A percentile compares a stretch with the other conserved stretches of the same genome.
phyloP scores from a whole-genome alignment of 2,113 vertebrate species.

The Channa argus region DNA sequence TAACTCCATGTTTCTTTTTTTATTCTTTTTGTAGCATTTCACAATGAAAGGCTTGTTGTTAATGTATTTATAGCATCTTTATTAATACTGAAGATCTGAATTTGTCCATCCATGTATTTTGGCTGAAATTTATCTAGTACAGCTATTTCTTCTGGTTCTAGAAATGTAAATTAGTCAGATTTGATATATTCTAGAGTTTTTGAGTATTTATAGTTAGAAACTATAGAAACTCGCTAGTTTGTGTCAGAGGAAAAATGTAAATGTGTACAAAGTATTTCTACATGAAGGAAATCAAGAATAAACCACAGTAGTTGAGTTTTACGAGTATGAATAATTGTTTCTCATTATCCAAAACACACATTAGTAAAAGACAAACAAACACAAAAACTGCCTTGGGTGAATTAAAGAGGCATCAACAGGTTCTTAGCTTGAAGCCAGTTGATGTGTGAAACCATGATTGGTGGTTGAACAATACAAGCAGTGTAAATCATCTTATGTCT shows the following conservation, averaged over 20 bases:
- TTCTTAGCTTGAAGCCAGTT: background rate
- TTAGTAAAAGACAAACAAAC: background rate
- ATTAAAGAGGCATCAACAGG: constrained; percentile 34
- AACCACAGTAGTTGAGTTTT: constrained; percentile 56
- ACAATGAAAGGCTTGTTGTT: constrained; percentile 55
- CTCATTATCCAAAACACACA: constrained; percentile 28
- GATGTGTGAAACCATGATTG: background rate
- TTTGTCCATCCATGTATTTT: constrained; percentile 31
- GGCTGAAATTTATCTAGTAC: constrained; percentile 49
- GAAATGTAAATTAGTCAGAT: constrained; percentile 45
- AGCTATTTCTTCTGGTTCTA: constrained; percentile 20
- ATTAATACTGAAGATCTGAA: constrained; percentile 38
- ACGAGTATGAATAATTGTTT: constrained; percentile 24
- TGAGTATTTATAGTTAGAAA: constrained; percentile 48
- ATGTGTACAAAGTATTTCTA: constrained; percentile 77
- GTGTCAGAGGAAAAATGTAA: constrained; percentile 58
- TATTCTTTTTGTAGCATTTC: constrained; percentile 56
- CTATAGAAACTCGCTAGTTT: constrained; percentile 44
- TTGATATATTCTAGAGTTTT: constrained; percentile 43
- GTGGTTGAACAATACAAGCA: constrained; percentile 10
- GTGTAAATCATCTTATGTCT: background rate
- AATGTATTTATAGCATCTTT: constrained; percentile 67
- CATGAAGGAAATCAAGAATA: constrained; percentile 60
- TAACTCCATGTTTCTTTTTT: constrained; percentile 47
- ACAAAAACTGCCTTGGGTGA: too few relatives aligned